Evolutionary conservation across 2,113 vertebrate genomes (phyloP), one percentile per base, ranked within the genome.

Genomic region (Morone chrysops): DNA sequence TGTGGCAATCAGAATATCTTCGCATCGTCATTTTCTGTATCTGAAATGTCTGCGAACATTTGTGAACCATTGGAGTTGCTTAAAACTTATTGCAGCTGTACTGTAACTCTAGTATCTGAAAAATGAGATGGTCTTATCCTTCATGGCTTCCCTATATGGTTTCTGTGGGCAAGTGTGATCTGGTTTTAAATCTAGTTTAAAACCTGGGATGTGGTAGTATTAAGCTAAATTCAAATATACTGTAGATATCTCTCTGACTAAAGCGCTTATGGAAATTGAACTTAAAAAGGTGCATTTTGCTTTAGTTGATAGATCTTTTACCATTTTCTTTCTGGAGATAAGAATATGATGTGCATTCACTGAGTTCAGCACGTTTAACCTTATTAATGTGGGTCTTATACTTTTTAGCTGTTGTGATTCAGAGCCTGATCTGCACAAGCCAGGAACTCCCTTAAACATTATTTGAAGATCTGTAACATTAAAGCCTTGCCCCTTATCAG

Each of bases 31-130:
- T 16, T 72, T 72, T 69, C 13, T 10, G 5, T 13, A 18, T 69
- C n/a, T n/a, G n/a, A n/a, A n/a, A n/a, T 20, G 74, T 72, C 36
- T 43, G 74, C 16, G 59, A 51, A 63, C 10, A 31, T 63, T 75
- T 56, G 71, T 36, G 11, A 68, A 18, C 14, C 51, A 6, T 20
- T 38, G 4, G n/a, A 56, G 47, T 17, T 63, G 65, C n/a, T 38
- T 60, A 4, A 31, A 50, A 14, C 17, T 18, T 71, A 13, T 13
- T 76, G 14, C 36, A 56, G 56, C 47, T 61, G 16, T 45, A n/a
- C n/a, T 6, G 11, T 0, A 2, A 14, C 79, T 73, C 56, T 22
- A 18, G 11, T 4, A 40, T 66, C 13, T 50, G 25, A 31, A 31
- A 31, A 31, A 31, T 31, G 17, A 70, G 56, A 38, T 36, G 11